Evolutionary conservation across 2,888 invertebrate genomes (phyloP), one percentile per base, ranked within the genome.

Genomic region (Drosophila trichaetosa): DNA sequence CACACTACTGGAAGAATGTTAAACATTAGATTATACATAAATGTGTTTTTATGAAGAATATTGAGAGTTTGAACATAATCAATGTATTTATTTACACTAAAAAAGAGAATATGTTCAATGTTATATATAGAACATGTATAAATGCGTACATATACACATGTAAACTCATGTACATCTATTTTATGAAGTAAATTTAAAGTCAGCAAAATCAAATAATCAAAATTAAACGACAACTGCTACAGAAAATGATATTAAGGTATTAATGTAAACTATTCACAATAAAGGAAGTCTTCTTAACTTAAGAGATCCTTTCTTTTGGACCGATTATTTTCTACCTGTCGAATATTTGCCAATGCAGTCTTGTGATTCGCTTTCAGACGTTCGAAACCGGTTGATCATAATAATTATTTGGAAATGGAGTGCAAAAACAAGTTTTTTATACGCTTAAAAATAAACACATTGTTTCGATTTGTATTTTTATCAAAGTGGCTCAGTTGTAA

Each of bases 351-450:
- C 13, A 40, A 33, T 61, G 34, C 34, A 61, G 36, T 52, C 13
- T 42, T 8, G 10, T 27, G 11, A 31, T 3, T 27, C 38, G 31
- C 21, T 49, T 38, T 16, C n/a, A 8, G 36, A 36, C 29, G 13
- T 36, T 36, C 29, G 8, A 74, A 84, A 84, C 83, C 82, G 73
- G 83, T 82, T 84, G 59, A 42, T 36, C 48, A 56, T 11, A 38
- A 42, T n/a, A 36, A 33, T 52, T 53, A 34, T 31, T 18, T 52
- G 4, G 13, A 10, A 40, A 29, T 34, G 31, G 11, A 57, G n/a
- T 49, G 6, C 0, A 31, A 24, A 70, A 82, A 82, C 87, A 51
- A 66, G 83, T 87, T 84, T 53, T 80, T 42, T 13, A 27, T 21
- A 4, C 1, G 31, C 31, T 40, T 71, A 66, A 69, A 79, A 74